Evolutionary conservation across 2,888 invertebrate species (phyloP).

Genomic region (Phlogophora meticulosa): DNA sequence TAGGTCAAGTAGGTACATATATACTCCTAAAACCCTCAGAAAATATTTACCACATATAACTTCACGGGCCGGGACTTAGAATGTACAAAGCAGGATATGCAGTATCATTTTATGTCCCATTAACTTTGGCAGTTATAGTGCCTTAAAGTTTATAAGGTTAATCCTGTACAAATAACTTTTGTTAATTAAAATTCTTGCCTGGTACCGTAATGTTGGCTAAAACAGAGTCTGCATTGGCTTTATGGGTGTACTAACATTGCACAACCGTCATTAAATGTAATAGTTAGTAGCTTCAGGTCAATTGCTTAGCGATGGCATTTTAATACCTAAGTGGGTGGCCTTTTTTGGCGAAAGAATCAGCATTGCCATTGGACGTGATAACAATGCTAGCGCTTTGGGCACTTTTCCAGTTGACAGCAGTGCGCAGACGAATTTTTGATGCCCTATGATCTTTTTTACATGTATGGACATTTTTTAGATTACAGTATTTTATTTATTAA

Average conservation of each 20-base stretch:
- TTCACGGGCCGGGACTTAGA: conserved; percentile 20
- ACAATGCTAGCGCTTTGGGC: not conserved
- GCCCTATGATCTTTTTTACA: no score
- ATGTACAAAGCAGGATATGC: conserved; percentile 23
- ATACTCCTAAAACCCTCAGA: conserved; percentile 6
- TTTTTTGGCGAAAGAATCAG: no score
- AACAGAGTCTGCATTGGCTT: conserved; percentile 10
- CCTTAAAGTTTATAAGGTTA: conserved; percentile 29
- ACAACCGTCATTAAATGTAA: conserved; percentile 20
- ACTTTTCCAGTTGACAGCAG: no score
- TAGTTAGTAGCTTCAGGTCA: conserved; percentile 1
- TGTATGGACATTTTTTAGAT: no score
- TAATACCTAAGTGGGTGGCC: no score
- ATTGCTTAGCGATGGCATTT: conserved; percentile 4
- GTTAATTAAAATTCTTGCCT: conserved; percentile 36
- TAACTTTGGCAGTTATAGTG: conserved; percentile 18
- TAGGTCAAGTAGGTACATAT: conserved; percentile 13
- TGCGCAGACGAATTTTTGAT: no score
- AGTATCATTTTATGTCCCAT: conserved; percentile 18
- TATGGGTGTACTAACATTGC: conserved; percentile 6
- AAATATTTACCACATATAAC: conserved; percentile 21
- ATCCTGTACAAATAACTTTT: conserved; percentile 38
- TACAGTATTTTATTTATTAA: no score
- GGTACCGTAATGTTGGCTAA: not conserved
- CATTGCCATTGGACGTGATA: no score